Percentiles rank a stretch among this genome's conserved stretches.
Conservation (phyloP, 2,888 invertebrate species). For the Nymphalis c-album region DNA sequence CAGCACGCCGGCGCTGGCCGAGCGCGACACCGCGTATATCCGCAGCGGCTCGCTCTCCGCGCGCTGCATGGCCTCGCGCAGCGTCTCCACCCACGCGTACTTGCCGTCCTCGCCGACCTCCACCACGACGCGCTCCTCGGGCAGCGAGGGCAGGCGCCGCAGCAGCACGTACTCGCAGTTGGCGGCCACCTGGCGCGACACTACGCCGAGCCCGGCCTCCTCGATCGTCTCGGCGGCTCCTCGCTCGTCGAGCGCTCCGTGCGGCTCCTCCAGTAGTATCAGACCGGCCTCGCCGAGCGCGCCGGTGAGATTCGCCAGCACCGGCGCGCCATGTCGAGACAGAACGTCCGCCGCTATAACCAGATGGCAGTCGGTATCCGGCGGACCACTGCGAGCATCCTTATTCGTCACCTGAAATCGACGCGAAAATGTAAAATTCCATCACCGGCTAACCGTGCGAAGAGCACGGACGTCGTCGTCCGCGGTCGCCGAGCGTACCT, state of each 20-base stretch:
- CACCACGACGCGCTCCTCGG: constrained; percentile 76
- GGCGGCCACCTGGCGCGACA: constrained; percentile 71
- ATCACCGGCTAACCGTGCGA: accelerated
- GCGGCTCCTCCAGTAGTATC: constrained; percentile 86
- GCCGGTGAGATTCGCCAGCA: constrained; percentile 81
- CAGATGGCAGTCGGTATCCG: constrained; percentile 86
- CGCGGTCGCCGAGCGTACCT: constrained; percentile 55
- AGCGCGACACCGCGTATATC: constrained; percentile 86
- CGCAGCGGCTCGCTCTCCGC: constrained; percentile 82
- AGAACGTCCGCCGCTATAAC: constrained; percentile 85
- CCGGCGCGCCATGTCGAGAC: constrained; percentile 74
- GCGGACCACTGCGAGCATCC: constrained; percentile 81
- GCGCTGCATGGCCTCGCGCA: constrained; percentile 88
- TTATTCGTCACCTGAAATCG: constrained; percentile 63
- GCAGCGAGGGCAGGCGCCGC: constrained; percentile 79
- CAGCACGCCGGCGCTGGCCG: constrained; percentile 87
- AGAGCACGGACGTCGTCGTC: background rate
- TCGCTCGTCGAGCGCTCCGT: constrained; percentile 62
- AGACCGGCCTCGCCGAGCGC: constrained; percentile 87
- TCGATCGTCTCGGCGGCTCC: constrained; percentile 58
- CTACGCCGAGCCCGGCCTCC: constrained; percentile 58
- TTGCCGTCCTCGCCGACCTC: constrained; percentile 84
- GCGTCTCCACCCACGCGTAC: constrained; percentile 89
- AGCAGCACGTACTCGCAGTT: constrained; percentile 85
- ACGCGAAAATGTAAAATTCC: background rate